These are phyloP conservation scores for Chlamydotis undulata DNA, from an alignment of 2,113 vertebrate genomes.

Conservation along the genomic window DNA sequence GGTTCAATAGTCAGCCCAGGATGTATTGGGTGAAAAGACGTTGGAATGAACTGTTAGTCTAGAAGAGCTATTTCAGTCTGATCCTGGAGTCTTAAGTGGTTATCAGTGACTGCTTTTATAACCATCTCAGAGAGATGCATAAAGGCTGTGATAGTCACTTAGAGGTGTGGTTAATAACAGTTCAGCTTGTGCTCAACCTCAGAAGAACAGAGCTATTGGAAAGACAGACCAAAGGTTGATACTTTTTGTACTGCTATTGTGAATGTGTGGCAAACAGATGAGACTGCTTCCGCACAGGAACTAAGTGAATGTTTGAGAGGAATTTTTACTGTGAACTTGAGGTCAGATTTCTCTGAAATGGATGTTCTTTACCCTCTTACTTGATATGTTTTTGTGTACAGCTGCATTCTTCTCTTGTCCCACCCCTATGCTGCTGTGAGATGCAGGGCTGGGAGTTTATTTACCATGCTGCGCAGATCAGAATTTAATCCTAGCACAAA, in stretches of 20 bases:
- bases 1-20: not conserved
- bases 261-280: conserved; percentile 2
- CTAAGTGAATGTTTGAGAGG: conserved; percentile 8
- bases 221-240: not conserved
- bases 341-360: conserved; percentile 41
- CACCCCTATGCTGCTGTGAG: conserved; percentile 39
- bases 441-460: not conserved
- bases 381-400: conserved; percentile 46
- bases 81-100: not conserved
- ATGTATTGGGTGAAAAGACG: not conserved
- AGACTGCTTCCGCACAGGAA: not conserved
- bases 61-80: not conserved
- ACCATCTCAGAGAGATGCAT: not conserved
- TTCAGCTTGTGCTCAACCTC: not conserved
- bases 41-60: not conserved
- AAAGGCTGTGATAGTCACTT: not conserved
- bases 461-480: not conserved
- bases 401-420: conserved; percentile 33
- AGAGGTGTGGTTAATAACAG: not conserved
- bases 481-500: not conserved
- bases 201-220: not conserved
- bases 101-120: not conserved
- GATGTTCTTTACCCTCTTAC: conserved; percentile 4
- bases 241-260: not conserved
- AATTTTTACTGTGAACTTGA: conserved; percentile 37